Conservation (phyloP, 1,140 invertebrate species). For the Calephelis virginiensis region DNA sequence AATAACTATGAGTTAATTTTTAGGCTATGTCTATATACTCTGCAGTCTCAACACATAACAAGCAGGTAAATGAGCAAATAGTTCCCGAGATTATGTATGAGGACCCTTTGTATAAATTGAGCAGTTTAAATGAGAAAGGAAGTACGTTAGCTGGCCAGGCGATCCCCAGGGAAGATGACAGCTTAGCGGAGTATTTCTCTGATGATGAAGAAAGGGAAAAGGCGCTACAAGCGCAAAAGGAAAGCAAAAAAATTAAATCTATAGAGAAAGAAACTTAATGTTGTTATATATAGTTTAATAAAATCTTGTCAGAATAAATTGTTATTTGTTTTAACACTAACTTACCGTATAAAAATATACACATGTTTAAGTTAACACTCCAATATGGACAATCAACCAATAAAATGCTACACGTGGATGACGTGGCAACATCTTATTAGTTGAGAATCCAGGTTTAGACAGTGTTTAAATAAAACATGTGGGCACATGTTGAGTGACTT, state of each 20-base stretch:
- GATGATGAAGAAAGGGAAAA: constrained; percentile 73
- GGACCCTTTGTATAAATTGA: constrained; percentile 58
- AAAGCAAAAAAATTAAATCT: constrained; percentile 51
- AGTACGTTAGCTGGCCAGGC: constrained; percentile 50
- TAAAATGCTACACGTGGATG: too few species aligned
- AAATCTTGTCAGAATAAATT: background rate
- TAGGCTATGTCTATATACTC: constrained; percentile 86
- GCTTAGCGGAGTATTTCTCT: constrained; percentile 69
- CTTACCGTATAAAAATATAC: too few species aligned
- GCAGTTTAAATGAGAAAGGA: constrained; percentile 51
- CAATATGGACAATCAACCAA: too few species aligned
- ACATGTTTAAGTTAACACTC: too few species aligned
- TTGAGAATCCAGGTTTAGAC: too few species aligned
- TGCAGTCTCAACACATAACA: constrained; percentile 77
- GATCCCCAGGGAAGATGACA: constrained; percentile 48
- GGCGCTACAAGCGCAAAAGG: constrained; percentile 52
- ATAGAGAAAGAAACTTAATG: constrained; percentile 57
- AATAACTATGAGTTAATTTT: constrained; percentile 27
- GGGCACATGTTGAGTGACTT: too few species aligned
- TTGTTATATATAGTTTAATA: constrained; percentile 2
- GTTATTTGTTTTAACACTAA: background rate
- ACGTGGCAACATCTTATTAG: too few species aligned
- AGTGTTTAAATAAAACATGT: too few species aligned
- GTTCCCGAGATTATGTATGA: constrained; percentile 44
- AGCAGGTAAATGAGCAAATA: constrained; percentile 43